Base-by-base conservation (phyloP, 2,888 invertebrate species). In the Acleris emargana region DNA sequence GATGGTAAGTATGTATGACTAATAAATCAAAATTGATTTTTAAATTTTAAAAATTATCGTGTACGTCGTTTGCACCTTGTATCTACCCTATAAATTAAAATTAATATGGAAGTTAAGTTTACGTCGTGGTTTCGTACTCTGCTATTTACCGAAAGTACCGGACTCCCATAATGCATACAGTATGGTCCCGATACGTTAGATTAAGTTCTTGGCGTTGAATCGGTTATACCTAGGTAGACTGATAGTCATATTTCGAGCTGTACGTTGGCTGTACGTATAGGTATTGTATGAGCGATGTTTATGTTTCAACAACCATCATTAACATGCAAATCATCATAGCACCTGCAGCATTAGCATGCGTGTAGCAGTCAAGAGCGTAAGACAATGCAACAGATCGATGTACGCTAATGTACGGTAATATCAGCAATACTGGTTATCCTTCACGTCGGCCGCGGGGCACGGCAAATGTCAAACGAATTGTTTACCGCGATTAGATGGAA, bases 341-440 rank as follows among this genome's bases (percentile, higher is more conserved):
- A 81, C 74, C 78, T 81, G 79, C 71, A 54, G 38, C 75, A 75
- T 64, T 66, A 61, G 66, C 66, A 67, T 58, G 58, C 54, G 58
- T 47, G 54, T 67, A 59, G 20, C 11, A 32, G 32, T 32, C 32
- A 43, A 51, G 28, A 51, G 49, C 47, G 55, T 66, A 61, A 66
- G 60, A 66, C 66, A 66, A 66, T 66, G 66, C 66, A 66, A 52
- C 49, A 38, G n/a, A 61, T 66, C 57, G 61, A 57, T 57, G 66
- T 57, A 61, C 60, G 25, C 60, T 61, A 66, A 61, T 61, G 66
- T 57, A 61, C 60, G 20, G 66, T 66, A 66, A 61, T 66, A 66
- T 66, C 66, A n/a, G 66, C 58, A 67, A 67, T 67, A 68, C 53
- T 50, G 7, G 68, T 66, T 70, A 63, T 70, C 70, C 70, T 70